Evolutionary conservation across 2,797 vertebrate species (phyloP), one percentile per base, ranked within the genome.

Genomic region (Taeniopygia guttata): DNA sequence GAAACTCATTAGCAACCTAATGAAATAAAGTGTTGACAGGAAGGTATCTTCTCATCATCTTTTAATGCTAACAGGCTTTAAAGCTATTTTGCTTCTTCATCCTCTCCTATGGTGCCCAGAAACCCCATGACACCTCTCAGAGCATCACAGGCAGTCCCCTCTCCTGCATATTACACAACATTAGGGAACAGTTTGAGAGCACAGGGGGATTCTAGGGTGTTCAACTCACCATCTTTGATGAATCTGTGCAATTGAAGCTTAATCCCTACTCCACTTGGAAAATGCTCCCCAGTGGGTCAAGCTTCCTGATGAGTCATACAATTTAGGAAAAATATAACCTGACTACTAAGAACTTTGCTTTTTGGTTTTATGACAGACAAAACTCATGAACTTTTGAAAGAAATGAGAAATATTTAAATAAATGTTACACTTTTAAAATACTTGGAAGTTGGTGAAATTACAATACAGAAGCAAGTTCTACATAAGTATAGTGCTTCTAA

Each of bases 11-110:
- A 96, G 91, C 89, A 94, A 51, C 67, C 64, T 96, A 95, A 96
- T 89, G 85, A 97, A 96, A 97, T 93, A 96, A 96, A 96, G 77
- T 91, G 85, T 93, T 95, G 95, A 90, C 88, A 91, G 80, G 67
- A 94, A 94, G 80, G 95, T 93, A 93, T 95, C 96, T 91, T 95
- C 91, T 96, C 94, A 91, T 96, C 87, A 96, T 91, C 85, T 93
- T 96, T 94, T 94, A 93, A 95, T 88, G 89, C 74, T 91, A 94
- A 80, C 54, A 10, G 74, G 67, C 77, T 96, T 96, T 92, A 96
- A 95, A 96, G 93, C 34, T 68, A 60, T 96, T 95, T 94, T 73
- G 27, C 64, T 87, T 93, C 83, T 83, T 96, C 80, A 84, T 55
- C 63, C 42, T 81, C 67, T 90, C 67, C 80, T 70, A 0, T 15